Evolutionary conservation across 2,113 vertebrate genomes (phyloP).

Genomic region (Sylvia atricapilla): DNA sequence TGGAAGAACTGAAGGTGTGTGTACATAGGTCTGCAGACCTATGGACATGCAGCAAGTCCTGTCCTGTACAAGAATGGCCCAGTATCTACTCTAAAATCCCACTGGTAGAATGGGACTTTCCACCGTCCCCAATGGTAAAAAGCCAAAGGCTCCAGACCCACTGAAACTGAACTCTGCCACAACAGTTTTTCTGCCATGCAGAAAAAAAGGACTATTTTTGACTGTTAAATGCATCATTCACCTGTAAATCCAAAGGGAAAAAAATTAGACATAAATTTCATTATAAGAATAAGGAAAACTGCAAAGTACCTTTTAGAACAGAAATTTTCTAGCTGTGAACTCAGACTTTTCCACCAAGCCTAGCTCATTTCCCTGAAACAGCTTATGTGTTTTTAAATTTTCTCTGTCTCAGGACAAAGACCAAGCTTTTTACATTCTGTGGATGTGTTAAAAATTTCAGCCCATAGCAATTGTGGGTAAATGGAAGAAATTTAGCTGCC

Average conservation of each 20-base stretch:
- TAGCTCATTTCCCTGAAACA: background rate
- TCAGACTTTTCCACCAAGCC: background rate
- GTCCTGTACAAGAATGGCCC: background rate
- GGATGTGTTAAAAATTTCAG: background rate
- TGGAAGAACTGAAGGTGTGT: background rate
- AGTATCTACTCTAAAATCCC: background rate
- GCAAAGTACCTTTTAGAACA: background rate
- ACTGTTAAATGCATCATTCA: background rate
- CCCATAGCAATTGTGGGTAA: background rate
- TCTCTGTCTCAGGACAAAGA: background rate
- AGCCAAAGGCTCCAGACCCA: background rate
- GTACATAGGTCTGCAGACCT: background rate
- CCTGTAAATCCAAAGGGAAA: background rate
- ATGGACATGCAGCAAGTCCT: background rate
- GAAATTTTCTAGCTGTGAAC: background rate
- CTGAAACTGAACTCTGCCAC: background rate
- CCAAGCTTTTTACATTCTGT: background rate
- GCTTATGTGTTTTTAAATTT: background rate
- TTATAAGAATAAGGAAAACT: background rate
- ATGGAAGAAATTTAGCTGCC: background rate
- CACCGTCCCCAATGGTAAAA: background rate
- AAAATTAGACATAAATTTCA: background rate
- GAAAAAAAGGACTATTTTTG: background rate
- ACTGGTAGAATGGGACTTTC: background rate
- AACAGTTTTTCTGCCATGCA: background rate